Evolutionary conservation across 2,888 invertebrate species (phyloP).

Genomic region (Andrena haemorrhoa): DNA sequence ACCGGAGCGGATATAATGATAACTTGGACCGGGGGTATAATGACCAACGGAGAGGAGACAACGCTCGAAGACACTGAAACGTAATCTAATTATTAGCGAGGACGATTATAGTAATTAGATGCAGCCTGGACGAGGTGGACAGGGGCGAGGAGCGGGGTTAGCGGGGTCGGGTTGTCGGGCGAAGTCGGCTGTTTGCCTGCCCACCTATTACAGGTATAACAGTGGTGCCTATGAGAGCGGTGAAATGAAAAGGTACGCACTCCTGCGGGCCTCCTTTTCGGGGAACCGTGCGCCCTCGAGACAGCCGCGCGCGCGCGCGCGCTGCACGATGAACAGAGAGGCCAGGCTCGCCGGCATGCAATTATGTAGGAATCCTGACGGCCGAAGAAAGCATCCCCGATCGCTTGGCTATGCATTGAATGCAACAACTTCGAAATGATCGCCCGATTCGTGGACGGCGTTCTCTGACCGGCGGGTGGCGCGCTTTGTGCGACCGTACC

Average conservation of each 20-base stretch:
- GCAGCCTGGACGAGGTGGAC: slow-evolving; percentile 41
- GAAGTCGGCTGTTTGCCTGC: slow-evolving; percentile 63
- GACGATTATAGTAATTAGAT: slow-evolving; percentile 85
- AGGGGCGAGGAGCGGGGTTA: too few species aligned
- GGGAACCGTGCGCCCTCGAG: slow-evolving; percentile 73
- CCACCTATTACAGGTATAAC: slow-evolving; percentile 71
- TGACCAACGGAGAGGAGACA: slow-evolving; percentile 71
- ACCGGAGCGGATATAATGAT: slow-evolving; percentile 80
- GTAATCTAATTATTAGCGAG: slow-evolving; percentile 85
- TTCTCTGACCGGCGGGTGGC: slow-evolving; percentile 8
- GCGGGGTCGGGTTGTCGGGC: background rate
- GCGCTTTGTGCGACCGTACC: slow-evolving; percentile 24
- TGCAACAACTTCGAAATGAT: slow-evolving; percentile 57
- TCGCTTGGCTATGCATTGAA: slow-evolving; percentile 59
- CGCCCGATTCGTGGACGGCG: slow-evolving; percentile 14
- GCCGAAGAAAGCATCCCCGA: slow-evolving; percentile 68
- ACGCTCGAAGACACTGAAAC: slow-evolving; percentile 77
- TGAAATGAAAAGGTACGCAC: slow-evolving; percentile 83
- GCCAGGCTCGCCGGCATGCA: slow-evolving; percentile 63
- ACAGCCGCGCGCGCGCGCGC: slow-evolving; percentile 25
- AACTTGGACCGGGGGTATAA: slow-evolving; percentile 80
- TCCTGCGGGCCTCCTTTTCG: slow-evolving; percentile 76
- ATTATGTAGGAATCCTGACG: slow-evolving; percentile 74
- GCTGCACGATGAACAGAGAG: slow-evolving; percentile 41
- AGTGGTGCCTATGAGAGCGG: slow-evolving; percentile 60